phyloP scores from a whole-genome alignment of 2,888 invertebrate genomes.

The Agrilus cyanescens region DNA sequence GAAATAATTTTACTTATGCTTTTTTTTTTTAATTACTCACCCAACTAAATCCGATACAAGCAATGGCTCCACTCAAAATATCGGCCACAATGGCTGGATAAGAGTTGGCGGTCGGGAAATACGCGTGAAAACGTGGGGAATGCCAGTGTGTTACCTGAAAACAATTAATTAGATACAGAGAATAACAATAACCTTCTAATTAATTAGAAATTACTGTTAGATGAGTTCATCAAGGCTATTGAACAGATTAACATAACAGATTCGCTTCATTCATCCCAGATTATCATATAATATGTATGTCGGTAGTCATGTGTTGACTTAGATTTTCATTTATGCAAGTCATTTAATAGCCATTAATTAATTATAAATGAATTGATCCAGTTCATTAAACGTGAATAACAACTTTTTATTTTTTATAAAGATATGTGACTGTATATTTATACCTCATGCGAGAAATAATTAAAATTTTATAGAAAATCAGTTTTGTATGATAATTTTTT shows the following conservation, averaged over 20 bases:
- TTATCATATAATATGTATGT: too few relatives aligned
- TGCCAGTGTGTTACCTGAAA: conserved; percentile 84
- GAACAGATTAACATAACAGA: background rate
- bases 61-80: conserved; percentile 88
- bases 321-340: background rate
- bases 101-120: conserved; percentile 88
- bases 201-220: background rate
- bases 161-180: background rate
- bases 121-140: conserved; percentile 90
- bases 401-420: background rate
- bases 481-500: too few relatives aligned
- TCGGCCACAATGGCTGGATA: conserved; percentile 91
- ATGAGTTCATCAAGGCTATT: background rate
- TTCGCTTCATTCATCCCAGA: background rate
- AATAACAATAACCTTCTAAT: conserved; percentile 4
- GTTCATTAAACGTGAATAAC: background rate
- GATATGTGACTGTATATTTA: too few relatives aligned
- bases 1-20: too few relatives aligned
- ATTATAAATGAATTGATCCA: background rate
- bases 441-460: too few relatives aligned
- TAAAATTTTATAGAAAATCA: too few relatives aligned
- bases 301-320: too few relatives aligned
- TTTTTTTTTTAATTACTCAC: conserved; percentile 38
- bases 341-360: too few relatives aligned
- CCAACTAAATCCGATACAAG: conserved; percentile 95